Evolutionary conservation across 2,888 invertebrate genomes (phyloP).

Genomic region (Tetheella fluctuosa): DNA sequence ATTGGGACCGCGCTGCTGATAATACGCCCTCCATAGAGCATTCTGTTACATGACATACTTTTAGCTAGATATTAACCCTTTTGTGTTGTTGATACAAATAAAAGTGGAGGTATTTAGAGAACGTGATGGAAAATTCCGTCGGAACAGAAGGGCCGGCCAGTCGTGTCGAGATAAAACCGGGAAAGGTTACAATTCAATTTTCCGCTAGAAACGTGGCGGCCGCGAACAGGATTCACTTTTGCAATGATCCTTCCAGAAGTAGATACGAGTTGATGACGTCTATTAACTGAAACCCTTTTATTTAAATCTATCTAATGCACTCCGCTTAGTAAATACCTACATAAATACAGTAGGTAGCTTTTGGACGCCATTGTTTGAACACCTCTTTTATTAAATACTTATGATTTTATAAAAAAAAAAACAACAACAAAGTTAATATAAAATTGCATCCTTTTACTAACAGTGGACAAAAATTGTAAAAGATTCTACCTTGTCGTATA

Average conservation of each 20-base stretch:
- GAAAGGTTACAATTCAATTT: slow-evolving; percentile 71
- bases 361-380: too few species aligned
- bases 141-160: slow-evolving; percentile 32
- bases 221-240: slow-evolving; percentile 34
- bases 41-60: slow-evolving; percentile 27
- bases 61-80: slow-evolving; percentile 20
- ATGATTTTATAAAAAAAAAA: too few species aligned
- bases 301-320: not conserved
- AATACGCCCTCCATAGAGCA: too few species aligned
- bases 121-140: slow-evolving; percentile 49
- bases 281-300: not conserved
- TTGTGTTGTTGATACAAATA: slow-evolving; percentile 48
- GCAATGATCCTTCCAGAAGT: slow-evolving; percentile 16
- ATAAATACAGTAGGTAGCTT: too few species aligned
- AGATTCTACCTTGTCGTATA: too few species aligned
- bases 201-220: slow-evolving; percentile 45
- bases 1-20: too few species aligned
- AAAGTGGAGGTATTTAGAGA: slow-evolving; percentile 40
- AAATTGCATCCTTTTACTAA: too few species aligned
- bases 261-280: not conserved
- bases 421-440: too few species aligned
- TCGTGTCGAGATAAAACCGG: slow-evolving; percentile 49
- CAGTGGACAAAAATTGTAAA: too few species aligned
- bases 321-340: too few species aligned
- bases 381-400: too few species aligned